Percentiles rank a stretch among this genome's conserved stretches.
Evolutionary conservation across 37 sponge, comb jelly and placozoan genomes (phyloP).

Genomic region (Beroe forskalii): DNA sequence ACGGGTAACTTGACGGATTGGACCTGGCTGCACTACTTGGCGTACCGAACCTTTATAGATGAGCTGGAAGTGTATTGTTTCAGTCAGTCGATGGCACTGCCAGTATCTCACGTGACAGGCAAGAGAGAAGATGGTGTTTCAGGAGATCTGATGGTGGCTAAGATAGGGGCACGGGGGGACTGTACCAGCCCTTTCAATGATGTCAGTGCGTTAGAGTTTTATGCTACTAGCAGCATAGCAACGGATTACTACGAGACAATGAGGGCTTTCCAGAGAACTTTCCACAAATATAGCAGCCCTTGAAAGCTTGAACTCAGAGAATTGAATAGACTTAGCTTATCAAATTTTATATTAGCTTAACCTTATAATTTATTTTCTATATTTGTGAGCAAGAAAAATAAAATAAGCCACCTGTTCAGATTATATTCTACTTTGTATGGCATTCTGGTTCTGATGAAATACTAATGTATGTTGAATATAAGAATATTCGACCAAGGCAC

Average conservation of each 20-base stretch:
- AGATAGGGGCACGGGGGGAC: slow-evolving; percentile 21
- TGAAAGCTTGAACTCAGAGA: too few species aligned
- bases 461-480: too few species aligned
- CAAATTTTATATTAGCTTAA: too few species aligned
- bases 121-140: too few species aligned
- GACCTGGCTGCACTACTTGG: background rate
- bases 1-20: slow-evolving; percentile 4
- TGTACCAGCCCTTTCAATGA: slow-evolving; percentile 27
- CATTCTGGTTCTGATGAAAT: too few species aligned
- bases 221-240: background rate
- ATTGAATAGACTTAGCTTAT: too few species aligned
- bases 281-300: background rate
- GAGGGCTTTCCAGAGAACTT: background rate
- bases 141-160: slow-evolving; percentile 21
- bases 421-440: too few species aligned
- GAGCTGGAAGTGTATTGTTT: slow-evolving; percentile 20
- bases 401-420: too few species aligned
- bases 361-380: too few species aligned
- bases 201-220: slow-evolving; percentile 19
- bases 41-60: background rate
- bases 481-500: too few species aligned
- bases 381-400: too few species aligned
- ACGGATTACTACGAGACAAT: slow-evolving; percentile 26
- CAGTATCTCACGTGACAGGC: background rate
- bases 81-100: slow-evolving; percentile 41